A percentile compares a stretch with the other conserved stretches of the same genome.
phyloP scores from a whole-genome alignment of 2,797 vertebrate genomes.

The Decapterus maruadsi region DNA sequence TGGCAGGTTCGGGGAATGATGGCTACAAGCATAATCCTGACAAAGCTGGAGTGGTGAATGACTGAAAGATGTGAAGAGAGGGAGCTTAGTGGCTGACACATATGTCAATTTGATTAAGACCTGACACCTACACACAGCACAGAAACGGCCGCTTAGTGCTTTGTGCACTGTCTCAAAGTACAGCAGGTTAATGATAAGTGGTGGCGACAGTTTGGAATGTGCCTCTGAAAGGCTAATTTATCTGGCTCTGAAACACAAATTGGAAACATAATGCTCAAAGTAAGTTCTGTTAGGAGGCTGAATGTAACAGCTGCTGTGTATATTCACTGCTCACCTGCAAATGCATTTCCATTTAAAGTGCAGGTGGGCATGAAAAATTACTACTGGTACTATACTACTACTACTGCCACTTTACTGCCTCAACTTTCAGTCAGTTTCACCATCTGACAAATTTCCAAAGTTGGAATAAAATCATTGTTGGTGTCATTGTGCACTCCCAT shows the following conservation, averaged over 20 bases:
- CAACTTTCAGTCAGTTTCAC: too few species aligned
- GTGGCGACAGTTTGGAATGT: slow-evolving; percentile 50
- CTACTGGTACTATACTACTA: neutral
- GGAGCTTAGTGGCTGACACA: slow-evolving; percentile 62
- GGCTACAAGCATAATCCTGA: slow-evolving; percentile 67
- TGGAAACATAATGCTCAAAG: slow-evolving; percentile 54
- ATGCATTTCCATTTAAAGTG: slow-evolving; percentile 1
- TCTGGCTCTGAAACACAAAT: slow-evolving; percentile 48
- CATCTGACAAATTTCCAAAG: too few species aligned
- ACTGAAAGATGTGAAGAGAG: slow-evolving; percentile 68
- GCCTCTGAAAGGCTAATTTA: slow-evolving; percentile 53
- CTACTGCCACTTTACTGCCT: too few species aligned
- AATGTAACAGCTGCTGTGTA: slow-evolving; percentile 2
- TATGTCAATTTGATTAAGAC: slow-evolving; percentile 70
- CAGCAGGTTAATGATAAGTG: slow-evolving; percentile 73
- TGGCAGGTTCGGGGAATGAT: slow-evolving; percentile 31
- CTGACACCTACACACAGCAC: slow-evolving; percentile 52
- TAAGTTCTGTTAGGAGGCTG: slow-evolving; percentile 30
- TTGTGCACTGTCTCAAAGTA: slow-evolving; percentile 40
- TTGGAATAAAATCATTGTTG: too few species aligned
- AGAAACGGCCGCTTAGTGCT: slow-evolving; percentile 54
- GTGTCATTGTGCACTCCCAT: too few species aligned
- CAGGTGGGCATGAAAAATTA: neutral
- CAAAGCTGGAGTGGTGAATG: slow-evolving; percentile 64
- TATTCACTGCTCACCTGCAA: slow-evolving; percentile 24